These are phyloP conservation scores for Amphiprion ocellaris DNA, from an alignment of 2,113 vertebrate species.

Conservation along the genomic window DNA sequence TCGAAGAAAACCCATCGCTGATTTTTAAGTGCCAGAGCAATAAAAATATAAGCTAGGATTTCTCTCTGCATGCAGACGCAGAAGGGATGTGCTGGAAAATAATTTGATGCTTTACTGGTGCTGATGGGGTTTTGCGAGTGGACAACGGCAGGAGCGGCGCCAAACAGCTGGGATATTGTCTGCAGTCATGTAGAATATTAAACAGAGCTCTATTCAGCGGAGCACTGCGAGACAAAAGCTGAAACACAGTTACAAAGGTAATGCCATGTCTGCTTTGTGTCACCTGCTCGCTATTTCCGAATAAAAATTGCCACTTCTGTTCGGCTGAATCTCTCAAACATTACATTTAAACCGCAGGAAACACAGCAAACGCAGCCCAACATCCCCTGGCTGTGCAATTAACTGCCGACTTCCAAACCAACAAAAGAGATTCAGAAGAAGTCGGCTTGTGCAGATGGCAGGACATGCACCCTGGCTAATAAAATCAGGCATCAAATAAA, in stretches of 20 bases:
- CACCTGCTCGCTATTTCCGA: not conserved
- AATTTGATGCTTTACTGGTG: constrained; percentile 25
- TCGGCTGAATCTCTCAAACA: not conserved
- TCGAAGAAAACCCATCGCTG: constrained; percentile 13
- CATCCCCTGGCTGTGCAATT: not conserved
- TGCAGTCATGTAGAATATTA: constrained; percentile 48
- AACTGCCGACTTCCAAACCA: constrained; percentile 8
- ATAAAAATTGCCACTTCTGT: not conserved
- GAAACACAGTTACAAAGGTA: constrained; percentile 31
- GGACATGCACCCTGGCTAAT: constrained; percentile 47
- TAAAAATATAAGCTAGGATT: not conserved
- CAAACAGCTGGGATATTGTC: constrained; percentile 62
- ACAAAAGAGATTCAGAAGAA: constrained; percentile 1
- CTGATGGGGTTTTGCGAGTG: constrained; percentile 46
- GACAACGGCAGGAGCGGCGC: constrained; percentile 8
- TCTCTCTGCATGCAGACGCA: not conserved
- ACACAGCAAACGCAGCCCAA: not conserved
- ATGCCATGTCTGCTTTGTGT: constrained; percentile 24
- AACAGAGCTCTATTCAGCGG: constrained; percentile 20
- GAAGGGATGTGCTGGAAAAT: not conserved
- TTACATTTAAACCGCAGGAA: constrained; percentile 3
- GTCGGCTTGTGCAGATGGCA: constrained; percentile 1
- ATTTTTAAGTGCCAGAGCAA: not conserved
- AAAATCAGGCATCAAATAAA: constrained; percentile 72
- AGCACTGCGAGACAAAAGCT: constrained; percentile 35